A percentile compares a stretch with the other conserved stretches of the same genome.
Conservation (phyloP, 2,797 vertebrate genomes). For the Argya squamiceps region DNA sequence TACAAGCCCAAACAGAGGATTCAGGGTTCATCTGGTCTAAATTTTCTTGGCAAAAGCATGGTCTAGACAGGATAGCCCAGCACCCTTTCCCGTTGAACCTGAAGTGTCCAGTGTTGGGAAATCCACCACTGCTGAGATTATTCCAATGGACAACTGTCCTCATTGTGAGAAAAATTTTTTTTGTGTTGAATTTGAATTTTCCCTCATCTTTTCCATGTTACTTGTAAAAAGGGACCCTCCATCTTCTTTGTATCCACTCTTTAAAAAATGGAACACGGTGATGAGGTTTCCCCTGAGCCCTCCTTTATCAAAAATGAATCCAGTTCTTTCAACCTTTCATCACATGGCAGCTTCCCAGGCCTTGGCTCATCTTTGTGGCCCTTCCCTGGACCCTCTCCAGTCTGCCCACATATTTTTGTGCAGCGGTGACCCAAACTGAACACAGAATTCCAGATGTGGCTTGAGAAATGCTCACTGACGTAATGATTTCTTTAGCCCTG, state of each 20-base stretch:
- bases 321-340: background rate
- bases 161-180: fast-evolving
- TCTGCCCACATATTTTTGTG: background rate
- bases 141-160: background rate
- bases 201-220: background rate
- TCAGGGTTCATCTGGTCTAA: background rate
- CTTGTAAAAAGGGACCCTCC: background rate
- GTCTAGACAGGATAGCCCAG: background rate
- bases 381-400: background rate
- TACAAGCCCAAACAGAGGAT: background rate
- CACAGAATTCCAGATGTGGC: background rate
- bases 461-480: background rate
- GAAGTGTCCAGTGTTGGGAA: fast-evolving
- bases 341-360: background rate
- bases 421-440: background rate
- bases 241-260: background rate
- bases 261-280: background rate
- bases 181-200: background rate
- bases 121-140: background rate
- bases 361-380: background rate
- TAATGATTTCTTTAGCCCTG: fast-evolving
- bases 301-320: background rate
- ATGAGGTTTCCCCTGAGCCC: background rate
- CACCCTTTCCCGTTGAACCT: background rate
- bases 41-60: background rate